phyloP scores from a whole-genome alignment of 2,113 vertebrate genomes.

The Psittacula cyanocephala region DNA sequence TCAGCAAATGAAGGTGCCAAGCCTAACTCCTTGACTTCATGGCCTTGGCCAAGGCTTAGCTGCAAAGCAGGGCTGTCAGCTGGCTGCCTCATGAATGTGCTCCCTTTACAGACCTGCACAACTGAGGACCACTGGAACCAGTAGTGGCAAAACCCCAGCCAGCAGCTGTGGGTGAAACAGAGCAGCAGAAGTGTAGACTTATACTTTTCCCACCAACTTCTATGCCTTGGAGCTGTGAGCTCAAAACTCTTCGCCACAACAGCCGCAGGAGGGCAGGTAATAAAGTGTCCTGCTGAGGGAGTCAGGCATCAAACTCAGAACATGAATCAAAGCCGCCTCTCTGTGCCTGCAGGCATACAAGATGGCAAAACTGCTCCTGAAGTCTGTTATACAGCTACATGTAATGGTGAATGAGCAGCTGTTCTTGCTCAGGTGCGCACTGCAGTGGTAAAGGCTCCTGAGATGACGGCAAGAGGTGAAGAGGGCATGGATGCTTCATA shows the following conservation, averaged over 20 bases:
- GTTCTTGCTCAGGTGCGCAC: not conserved
- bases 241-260: not conserved
- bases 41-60: not conserved
- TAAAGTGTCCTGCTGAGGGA: not conserved
- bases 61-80: not conserved
- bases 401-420: not conserved
- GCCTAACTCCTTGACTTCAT: not conserved
- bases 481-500: not conserved
- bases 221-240: not conserved
- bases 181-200: not conserved
- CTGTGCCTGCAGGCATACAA: not conserved
- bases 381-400: not conserved
- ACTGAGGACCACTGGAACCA: not conserved
- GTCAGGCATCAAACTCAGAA: not conserved
- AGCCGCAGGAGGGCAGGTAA: not conserved
- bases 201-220: not conserved
- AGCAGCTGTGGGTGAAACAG: not conserved
- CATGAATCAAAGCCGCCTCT: not conserved
- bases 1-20: not conserved
- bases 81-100: accelerated
- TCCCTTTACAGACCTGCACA: not conserved
- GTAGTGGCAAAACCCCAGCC: not conserved
- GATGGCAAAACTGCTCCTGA: not conserved
- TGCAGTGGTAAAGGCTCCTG: not conserved
- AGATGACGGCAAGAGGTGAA: not conserved